Evolutionary conservation across 2,797 vertebrate species (phyloP).

Genomic region (Melanogrammus aeglefinus): DNA sequence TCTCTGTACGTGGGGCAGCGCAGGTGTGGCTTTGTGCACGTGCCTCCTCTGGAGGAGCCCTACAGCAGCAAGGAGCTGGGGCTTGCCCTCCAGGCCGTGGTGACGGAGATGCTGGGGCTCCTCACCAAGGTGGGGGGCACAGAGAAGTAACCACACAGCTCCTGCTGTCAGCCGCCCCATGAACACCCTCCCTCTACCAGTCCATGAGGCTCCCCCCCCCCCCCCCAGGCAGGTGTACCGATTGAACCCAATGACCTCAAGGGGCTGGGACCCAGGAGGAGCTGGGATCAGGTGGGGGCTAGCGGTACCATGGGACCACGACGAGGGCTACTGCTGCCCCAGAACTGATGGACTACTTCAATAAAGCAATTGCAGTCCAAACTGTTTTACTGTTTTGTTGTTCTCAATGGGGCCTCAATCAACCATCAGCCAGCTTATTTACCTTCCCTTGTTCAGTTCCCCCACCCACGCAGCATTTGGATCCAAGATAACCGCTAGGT

Average conservation of each 20-base stretch:
- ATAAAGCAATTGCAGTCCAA: not conserved
- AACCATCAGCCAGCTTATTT: not conserved
- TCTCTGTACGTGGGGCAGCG: slow-evolving; percentile 86
- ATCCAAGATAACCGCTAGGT: not conserved
- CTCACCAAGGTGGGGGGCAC: slow-evolving; percentile 72
- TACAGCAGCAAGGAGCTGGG: slow-evolving; percentile 86
- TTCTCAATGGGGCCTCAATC: not conserved
- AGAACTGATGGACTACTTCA: not conserved
- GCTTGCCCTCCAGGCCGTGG: slow-evolving; percentile 77
- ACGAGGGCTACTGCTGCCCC: not conserved
- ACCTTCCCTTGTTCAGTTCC: not conserved
- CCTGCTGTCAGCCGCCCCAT: slow-evolving; percentile 49
- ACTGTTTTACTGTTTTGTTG: not conserved
- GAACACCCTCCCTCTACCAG: slow-evolving; percentile 19
- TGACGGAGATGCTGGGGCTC: slow-evolving; percentile 83
- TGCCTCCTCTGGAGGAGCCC: slow-evolving; percentile 87
- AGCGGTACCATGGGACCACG: not conserved
- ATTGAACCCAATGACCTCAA: not conserved
- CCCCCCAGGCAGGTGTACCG: not conserved
- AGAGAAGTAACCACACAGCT: slow-evolving; percentile 42
- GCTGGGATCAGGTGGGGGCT: not conserved
- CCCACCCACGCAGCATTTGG: not conserved
- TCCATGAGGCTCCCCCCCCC: slow-evolving; percentile 3
- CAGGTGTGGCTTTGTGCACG: slow-evolving; percentile 85
- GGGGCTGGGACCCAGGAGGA: no score